Percentiles rank a stretch among this genome's conserved stretches.
These are phyloP conservation scores for Acipenser transmontanus DNA, from an alignment of 2,797 vertebrate species.

Conservation along the genomic window DNA sequence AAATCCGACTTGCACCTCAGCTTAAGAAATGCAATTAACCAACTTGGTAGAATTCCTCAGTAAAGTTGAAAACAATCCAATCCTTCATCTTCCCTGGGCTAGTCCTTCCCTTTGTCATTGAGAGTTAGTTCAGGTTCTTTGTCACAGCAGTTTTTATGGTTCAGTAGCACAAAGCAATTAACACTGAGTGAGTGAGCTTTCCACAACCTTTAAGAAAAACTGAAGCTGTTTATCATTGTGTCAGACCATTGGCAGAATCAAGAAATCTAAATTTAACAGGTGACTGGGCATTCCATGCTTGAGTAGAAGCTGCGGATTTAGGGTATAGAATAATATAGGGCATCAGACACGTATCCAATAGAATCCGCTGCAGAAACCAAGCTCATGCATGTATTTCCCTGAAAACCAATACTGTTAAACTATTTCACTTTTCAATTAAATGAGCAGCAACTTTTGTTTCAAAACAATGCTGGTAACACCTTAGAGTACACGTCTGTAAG, in stretches of 20 bases:
- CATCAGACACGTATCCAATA: slow-evolving; percentile 19
- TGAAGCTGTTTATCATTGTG: slow-evolving; percentile 58
- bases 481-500: too few relatives aligned
- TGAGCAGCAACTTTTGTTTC: too few relatives aligned
- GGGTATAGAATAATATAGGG: slow-evolving; percentile 31
- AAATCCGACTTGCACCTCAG: slow-evolving; percentile 6
- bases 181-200: slow-evolving; percentile 38
- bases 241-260: slow-evolving; percentile 57
- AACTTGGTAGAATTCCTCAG: slow-evolving; percentile 10
- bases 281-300: slow-evolving; percentile 38
- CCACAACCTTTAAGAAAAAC: slow-evolving; percentile 46
- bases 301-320: slow-evolving; percentile 49
- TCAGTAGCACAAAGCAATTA: slow-evolving; percentile 55
- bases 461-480: too few relatives aligned
- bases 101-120: slow-evolving; percentile 2
- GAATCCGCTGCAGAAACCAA: slow-evolving; percentile 26
- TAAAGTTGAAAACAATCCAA: slow-evolving; percentile 2
- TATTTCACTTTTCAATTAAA: too few relatives aligned
- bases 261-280: slow-evolving; percentile 66
- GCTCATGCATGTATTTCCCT: slow-evolving; percentile 22
- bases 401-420: too few relatives aligned
- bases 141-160: slow-evolving; percentile 43
- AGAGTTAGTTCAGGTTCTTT: slow-evolving; percentile 29
- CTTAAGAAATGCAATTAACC: slow-evolving; percentile 19
- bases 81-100: slow-evolving; percentile 2